phyloP scores from a whole-genome alignment of 2,113 vertebrate genomes.

The Phodopus roborovskii region DNA sequence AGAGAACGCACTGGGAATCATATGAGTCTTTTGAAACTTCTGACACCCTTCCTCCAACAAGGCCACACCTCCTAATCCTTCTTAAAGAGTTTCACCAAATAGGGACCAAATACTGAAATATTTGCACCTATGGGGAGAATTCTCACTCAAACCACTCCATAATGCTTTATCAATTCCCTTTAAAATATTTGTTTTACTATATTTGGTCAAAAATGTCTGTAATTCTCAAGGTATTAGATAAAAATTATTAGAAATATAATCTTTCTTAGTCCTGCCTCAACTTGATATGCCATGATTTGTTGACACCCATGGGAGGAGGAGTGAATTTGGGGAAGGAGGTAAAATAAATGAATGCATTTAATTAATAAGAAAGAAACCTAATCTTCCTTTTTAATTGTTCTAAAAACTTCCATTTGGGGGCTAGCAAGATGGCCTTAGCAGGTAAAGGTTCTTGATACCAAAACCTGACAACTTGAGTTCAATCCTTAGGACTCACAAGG shows the following conservation, averaged over 20 bases:
- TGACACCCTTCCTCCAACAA: background rate
- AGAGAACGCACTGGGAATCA: background rate
- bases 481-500: too few relatives aligned
- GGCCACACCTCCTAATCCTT: background rate
- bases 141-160: background rate
- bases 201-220: slow-evolving; percentile 23
- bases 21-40: background rate
- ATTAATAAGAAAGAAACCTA: background rate
- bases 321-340: background rate
- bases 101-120: background rate
- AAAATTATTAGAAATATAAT: slow-evolving; percentile 40
- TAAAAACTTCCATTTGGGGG: background rate
- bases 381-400: slow-evolving; percentile 29
- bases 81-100: background rate
- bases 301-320: background rate
- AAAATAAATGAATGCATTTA: background rate
- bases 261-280: background rate
- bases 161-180: background rate
- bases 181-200: slow-evolving; percentile 42
- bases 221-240: background rate
- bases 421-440: background rate
- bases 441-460: background rate
- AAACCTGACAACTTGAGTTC: background rate
- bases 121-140: background rate
- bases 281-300: background rate